Percentiles rank a stretch among this genome's conserved stretches.
Evolutionary conservation across 2,797 vertebrate species (phyloP).

Genomic region (Pseudomugil gertrudae): DNA sequence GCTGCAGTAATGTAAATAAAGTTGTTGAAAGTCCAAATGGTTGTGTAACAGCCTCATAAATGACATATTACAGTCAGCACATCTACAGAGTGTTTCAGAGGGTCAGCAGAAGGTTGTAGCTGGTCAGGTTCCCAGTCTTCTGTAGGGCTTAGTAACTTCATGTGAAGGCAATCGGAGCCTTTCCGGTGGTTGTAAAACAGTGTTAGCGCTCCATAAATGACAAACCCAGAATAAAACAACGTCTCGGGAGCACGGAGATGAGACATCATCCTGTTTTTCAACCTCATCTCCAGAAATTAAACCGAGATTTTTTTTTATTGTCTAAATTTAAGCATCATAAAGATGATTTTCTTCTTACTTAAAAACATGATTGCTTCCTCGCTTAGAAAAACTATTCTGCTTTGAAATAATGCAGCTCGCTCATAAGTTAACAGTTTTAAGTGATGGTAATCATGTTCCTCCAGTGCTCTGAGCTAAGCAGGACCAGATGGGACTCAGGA

Average conservation of each 20-base stretch:
- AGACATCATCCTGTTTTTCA: not conserved
- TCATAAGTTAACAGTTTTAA: constrained; percentile 34
- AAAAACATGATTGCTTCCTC: no score
- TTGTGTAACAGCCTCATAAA: not conserved
- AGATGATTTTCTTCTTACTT: not conserved
- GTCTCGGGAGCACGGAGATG: not conserved
- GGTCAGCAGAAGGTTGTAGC: not conserved
- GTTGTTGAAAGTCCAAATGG: constrained; percentile 2
- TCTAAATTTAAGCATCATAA: not conserved
- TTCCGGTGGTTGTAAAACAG: constrained; percentile 12
- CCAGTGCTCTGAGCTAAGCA: constrained; percentile 48
- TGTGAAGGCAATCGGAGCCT: constrained; percentile 2
- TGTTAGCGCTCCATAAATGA: constrained; percentile 6
- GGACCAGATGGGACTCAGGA: constrained; percentile 55
- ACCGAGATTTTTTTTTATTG: not conserved
- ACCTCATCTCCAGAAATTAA: constrained; percentile 1
- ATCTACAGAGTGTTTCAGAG: not conserved
- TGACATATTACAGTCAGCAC: not conserved
- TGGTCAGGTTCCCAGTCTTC: not conserved
- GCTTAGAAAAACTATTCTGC: constrained; percentile 1
- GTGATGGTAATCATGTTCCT: constrained; percentile 44
- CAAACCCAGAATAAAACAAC: not conserved
- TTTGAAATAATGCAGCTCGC: constrained; percentile 20
- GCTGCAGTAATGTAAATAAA: constrained; percentile 20
- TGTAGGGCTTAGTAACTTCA: constrained; percentile 5